Percentiles rank a stretch among this genome's conserved stretches.
Evolutionary conservation across 2,888 invertebrate genomes (phyloP).

Genomic region (Lottia gigantea): DNA sequence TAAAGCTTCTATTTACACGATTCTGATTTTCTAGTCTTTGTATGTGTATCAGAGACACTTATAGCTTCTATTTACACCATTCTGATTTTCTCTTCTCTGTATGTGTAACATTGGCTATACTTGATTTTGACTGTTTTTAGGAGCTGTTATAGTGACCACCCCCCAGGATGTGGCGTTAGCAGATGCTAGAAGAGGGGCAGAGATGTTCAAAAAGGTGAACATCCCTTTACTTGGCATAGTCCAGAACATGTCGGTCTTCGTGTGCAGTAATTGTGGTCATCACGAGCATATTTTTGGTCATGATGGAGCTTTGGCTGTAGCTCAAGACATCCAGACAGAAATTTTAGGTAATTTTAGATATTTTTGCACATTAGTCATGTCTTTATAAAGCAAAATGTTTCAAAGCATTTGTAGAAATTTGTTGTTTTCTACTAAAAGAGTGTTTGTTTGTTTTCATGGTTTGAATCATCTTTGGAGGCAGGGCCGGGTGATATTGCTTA

Average conservation of each 20-base stretch:
- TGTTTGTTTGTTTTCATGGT: too few relatives aligned
- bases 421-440: too few relatives aligned
- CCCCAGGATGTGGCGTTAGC: conserved; percentile 89
- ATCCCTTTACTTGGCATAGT: conserved; percentile 82
- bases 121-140: conserved; percentile 65
- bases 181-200: conserved; percentile 85
- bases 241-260: conserved; percentile 88
- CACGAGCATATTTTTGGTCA: conserved; percentile 80
- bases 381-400: not conserved
- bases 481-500: too few relatives aligned
- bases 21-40: too few relatives aligned
- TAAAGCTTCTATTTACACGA: too few relatives aligned
- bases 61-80: too few relatives aligned
- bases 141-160: conserved; percentile 90
- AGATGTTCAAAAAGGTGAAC: conserved; percentile 85
- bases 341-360: conserved; percentile 70
- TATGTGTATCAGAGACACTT: too few relatives aligned
- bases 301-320: conserved; percentile 73
- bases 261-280: conserved; percentile 82
- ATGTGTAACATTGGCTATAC: too few relatives aligned
- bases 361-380: not conserved
- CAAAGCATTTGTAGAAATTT: not conserved
- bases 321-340: conserved; percentile 70
- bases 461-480: too few relatives aligned
- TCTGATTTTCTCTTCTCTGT: too few relatives aligned